phyloP scores from a whole-genome alignment of 2,888 invertebrate species.

The Nomada fucata region DNA sequence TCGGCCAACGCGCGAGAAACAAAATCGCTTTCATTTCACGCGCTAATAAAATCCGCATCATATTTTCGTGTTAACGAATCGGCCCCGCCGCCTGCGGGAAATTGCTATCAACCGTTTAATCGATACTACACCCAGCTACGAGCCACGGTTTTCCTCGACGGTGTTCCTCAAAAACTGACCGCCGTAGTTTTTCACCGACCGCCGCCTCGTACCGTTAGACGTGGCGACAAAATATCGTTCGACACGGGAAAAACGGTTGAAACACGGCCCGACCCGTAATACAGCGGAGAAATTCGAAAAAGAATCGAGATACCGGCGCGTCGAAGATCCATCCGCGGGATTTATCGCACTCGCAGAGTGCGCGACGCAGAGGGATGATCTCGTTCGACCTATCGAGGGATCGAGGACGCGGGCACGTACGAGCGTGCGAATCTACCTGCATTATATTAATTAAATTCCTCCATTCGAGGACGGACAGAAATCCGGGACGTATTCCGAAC shows the following conservation, averaged over 20 bases:
- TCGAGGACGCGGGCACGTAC: conserved; percentile 3
- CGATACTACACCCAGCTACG: conserved; percentile 27
- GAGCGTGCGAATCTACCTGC: neutral
- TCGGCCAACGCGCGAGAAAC: conserved; percentile 47
- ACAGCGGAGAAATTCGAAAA: no score
- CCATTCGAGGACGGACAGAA: neutral
- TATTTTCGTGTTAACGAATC: conserved; percentile 56
- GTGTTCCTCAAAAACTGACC: conserved; percentile 1
- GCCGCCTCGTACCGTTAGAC: neutral
- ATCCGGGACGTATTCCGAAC: neutral
- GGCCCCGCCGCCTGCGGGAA: conserved; percentile 43
- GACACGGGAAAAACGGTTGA: no score
- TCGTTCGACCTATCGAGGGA: conserved; percentile 30
- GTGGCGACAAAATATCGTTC: neutral
- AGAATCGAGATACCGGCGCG: conserved; percentile 10
- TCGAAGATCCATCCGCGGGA: conserved; percentile 54
- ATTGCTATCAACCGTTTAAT: conserved; percentile 49
- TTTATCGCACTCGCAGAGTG: conserved; percentile 52
- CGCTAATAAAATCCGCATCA: conserved; percentile 59
- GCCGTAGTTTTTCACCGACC: neutral
- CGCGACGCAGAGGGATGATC: conserved; percentile 16
- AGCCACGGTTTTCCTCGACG: neutral
- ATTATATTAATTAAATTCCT: conserved; percentile 54
- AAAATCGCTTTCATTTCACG: conserved; percentile 65
- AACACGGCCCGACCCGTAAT: no score